These are phyloP conservation scores for Luscinia megarhynchos DNA, from an alignment of 2,797 vertebrate genomes.

Conservation along the genomic window DNA sequence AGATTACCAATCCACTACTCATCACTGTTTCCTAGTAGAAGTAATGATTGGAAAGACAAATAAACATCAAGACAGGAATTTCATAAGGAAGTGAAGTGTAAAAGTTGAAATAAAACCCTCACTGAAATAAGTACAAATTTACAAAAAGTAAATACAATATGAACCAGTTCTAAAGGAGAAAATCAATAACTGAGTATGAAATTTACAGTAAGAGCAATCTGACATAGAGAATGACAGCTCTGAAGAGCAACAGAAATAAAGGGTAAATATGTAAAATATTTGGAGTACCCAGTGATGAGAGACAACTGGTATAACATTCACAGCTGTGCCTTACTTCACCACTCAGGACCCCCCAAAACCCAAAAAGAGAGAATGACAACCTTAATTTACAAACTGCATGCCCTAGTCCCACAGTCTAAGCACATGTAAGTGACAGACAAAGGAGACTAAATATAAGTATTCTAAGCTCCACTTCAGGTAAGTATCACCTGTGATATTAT, in stretches of 20 bases:
- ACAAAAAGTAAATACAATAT: background rate
- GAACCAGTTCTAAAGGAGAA: background rate
- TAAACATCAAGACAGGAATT: slow-evolving; percentile 20
- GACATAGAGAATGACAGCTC: background rate
- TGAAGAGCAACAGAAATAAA: background rate
- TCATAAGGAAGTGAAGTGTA: background rate
- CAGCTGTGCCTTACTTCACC: background rate
- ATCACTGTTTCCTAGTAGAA: slow-evolving; percentile 1
- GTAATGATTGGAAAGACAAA: slow-evolving; percentile 43
- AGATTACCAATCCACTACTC: background rate
- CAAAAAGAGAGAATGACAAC: background rate
- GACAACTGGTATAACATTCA: background rate
- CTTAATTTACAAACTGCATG: background rate
- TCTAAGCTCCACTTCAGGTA: background rate
- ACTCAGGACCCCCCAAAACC: background rate
- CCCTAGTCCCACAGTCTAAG: background rate
- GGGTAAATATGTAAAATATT: background rate
- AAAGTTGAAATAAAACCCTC: background rate
- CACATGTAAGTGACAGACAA: background rate
- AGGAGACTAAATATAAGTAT: background rate
- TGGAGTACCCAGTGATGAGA: background rate
- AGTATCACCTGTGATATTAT: background rate
- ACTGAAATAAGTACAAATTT: too few relatives aligned
- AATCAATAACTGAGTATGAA: slow-evolving; percentile 31
- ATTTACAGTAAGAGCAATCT: slow-evolving; percentile 15